Evolutionary conservation across 2,113 vertebrate genomes (phyloP).

Genomic region (Corythornis madagascariensis): DNA sequence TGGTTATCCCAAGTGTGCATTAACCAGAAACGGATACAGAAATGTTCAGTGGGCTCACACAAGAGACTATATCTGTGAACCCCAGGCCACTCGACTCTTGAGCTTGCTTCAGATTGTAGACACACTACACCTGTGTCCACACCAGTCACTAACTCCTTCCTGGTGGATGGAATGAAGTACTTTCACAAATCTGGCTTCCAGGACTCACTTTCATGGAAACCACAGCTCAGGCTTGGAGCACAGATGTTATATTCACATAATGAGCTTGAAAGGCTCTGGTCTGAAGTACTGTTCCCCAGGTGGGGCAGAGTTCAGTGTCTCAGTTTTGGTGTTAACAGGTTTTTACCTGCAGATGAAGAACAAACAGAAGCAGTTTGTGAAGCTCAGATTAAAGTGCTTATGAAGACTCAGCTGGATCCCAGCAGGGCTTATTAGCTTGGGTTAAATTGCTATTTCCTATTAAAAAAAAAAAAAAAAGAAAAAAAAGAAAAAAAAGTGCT

Average conservation of each 20-base stretch:
- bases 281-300: background rate
- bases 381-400: background rate
- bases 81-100: background rate
- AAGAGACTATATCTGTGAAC: background rate
- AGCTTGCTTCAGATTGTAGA: background rate
- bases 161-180: background rate
- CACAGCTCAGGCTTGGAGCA: background rate
- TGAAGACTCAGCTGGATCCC: background rate
- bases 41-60: fast-evolving
- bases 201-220: background rate
- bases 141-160: background rate
- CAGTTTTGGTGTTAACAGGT: background rate
- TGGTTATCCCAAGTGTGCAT: background rate
- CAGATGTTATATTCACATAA: fast-evolving
- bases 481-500: background rate
- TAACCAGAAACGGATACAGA: background rate
- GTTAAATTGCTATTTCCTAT: background rate
- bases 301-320: background rate
- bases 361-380: background rate
- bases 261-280: background rate
- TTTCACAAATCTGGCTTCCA: background rate
- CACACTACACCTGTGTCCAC: background rate
- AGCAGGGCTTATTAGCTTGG: background rate
- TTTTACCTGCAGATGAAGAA: background rate
- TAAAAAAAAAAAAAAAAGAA: background rate